Conservation (phyloP, 2,888 invertebrate species). For the Drosophila pegasa region DNA sequence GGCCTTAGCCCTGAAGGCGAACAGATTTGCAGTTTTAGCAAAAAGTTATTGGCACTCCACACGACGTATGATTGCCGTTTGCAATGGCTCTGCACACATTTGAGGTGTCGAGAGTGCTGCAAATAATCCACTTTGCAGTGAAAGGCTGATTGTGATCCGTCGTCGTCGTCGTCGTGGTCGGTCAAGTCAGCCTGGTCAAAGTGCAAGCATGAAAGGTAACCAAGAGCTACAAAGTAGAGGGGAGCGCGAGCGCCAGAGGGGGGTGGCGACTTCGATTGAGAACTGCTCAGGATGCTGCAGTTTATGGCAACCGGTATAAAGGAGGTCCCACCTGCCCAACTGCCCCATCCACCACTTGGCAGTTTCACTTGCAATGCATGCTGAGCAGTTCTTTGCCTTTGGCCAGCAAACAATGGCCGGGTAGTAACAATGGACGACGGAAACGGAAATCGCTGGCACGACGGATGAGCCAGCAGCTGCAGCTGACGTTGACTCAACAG, state of each 20-base stretch:
- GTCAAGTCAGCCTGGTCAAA: constrained; percentile 4
- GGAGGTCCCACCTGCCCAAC: no score
- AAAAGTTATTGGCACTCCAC: constrained; percentile 20
- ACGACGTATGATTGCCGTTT: constrained; percentile 14
- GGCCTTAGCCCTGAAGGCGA: background rate
- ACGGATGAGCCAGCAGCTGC: constrained; percentile 49
- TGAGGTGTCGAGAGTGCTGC: background rate
- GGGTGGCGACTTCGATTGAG: no score
- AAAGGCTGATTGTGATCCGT: background rate
- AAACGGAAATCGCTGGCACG: constrained; percentile 59
- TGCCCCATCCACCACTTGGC: background rate
- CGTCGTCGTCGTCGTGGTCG: background rate
- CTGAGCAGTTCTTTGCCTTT: constrained; percentile 12
- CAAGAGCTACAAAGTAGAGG: background rate
- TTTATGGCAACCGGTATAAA: background rate
- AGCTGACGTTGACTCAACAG: constrained; percentile 39
- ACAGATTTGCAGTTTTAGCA: constrained; percentile 21
- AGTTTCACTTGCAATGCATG: constrained; percentile 25
- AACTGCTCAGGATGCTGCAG: background rate
- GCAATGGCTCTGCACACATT: background rate
- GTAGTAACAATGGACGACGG: constrained; percentile 27
- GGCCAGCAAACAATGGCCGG: constrained; percentile 28
- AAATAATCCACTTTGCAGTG: constrained; percentile 5
- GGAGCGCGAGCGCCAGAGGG: background rate
- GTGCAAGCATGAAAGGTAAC: constrained; percentile 11